A percentile compares a stretch with the other conserved stretches of the same genome.
Evolutionary conservation across 2,888 invertebrate species (phyloP).

Genomic region (Dorcus hopei): DNA sequence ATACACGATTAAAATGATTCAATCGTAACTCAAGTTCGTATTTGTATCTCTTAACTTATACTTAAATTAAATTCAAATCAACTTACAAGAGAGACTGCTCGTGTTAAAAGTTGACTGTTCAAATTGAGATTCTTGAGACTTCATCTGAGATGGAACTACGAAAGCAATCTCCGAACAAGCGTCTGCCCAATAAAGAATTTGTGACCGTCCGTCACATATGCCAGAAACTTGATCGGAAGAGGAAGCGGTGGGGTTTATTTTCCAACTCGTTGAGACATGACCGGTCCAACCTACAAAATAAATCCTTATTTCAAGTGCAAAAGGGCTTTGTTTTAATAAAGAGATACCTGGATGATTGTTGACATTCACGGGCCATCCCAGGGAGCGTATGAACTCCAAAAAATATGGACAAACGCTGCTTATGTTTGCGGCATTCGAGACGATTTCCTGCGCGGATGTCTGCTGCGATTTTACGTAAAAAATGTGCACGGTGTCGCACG

Average conservation of each 20-base stretch:
- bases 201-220: slow-evolving; percentile 75
- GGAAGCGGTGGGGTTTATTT: slow-evolving; percentile 34
- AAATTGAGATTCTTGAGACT: slow-evolving; percentile 29
- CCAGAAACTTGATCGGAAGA: slow-evolving; percentile 15
- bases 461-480: slow-evolving; percentile 92
- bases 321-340: too few relatives aligned
- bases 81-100: slow-evolving; percentile 42
- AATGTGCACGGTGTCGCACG: slow-evolving; percentile 88
- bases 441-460: slow-evolving; percentile 71
- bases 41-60: too few relatives aligned
- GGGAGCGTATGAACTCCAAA: slow-evolving; percentile 60
- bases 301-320: background rate
- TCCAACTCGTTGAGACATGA: slow-evolving; percentile 82
- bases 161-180: slow-evolving; percentile 93
- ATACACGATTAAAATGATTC: background rate
- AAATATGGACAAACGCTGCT: slow-evolving; percentile 53
- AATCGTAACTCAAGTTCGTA: background rate
- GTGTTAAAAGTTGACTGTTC: slow-evolving; percentile 35
- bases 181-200: slow-evolving; percentile 94
- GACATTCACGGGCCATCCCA: slow-evolving; percentile 88
- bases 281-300: slow-evolving; percentile 73
- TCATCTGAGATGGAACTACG: slow-evolving; percentile 71
- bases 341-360: slow-evolving; percentile 73
- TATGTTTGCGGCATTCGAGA: slow-evolving; percentile 64
- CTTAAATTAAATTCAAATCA: background rate